Evolutionary conservation across 1,140 invertebrate genomes (phyloP).

Genomic region (Calliopsis andreniformis): DNA sequence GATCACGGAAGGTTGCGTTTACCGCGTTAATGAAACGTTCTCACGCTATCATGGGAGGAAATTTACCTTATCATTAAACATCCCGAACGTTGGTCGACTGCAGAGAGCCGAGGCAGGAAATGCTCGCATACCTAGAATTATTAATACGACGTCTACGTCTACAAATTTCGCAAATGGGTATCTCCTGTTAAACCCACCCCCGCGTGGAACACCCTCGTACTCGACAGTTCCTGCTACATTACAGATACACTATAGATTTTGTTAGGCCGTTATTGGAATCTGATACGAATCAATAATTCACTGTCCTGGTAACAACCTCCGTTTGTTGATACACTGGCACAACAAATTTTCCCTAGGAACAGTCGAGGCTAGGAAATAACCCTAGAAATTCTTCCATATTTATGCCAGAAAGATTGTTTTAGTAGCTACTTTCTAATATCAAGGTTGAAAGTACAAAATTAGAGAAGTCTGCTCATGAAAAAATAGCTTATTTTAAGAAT

Average conservation of each 20-base stretch:
- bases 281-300: neutral
- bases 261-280: neutral
- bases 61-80: constrained; percentile 8
- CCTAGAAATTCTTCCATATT: too few species aligned
- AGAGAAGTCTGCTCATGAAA: too few species aligned
- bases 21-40: neutral
- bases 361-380: too few species aligned
- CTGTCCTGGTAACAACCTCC: neutral
- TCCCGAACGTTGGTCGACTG: neutral
- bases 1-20: neutral
- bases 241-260: neutral
- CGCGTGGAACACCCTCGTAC: neutral
- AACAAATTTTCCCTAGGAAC: neutral
- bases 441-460: too few species aligned
- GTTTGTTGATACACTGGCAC: neutral
- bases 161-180: neutral
- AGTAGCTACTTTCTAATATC: too few species aligned
- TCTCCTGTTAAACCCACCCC: neutral
- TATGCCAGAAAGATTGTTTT: too few species aligned
- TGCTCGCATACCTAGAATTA: neutral
- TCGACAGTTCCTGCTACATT: too few species aligned
- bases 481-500: too few species aligned
- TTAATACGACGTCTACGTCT: neutral
- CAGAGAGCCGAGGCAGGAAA: neutral
- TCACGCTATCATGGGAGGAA: neutral